Evolutionary conservation across 2,113 vertebrate genomes (phyloP), one percentile per base, ranked within the genome.

Genomic region (Ifrita kowaldi): DNA sequence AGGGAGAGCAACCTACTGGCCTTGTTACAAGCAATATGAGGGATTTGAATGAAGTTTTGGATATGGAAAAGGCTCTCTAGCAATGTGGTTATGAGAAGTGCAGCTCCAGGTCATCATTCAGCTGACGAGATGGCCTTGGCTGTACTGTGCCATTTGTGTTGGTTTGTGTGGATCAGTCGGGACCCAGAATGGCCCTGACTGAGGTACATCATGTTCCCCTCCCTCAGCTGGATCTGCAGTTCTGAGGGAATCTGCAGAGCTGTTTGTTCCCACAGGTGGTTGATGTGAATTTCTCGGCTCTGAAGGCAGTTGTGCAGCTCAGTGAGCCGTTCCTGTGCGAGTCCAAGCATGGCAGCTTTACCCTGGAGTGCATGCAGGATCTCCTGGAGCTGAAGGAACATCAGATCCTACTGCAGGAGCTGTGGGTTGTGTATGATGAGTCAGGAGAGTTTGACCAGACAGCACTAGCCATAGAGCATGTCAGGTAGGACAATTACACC

Each of bases 391-490:
- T 98, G 74, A 99, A 99, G 47, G 97, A 98, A 20, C 93, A 95
- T 67, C 98, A 77, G 94, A 95, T 99, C 44, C 98, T 98, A 1
- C 97, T 99, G 84, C 98, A 98, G 93, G 98, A 99, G 91, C 97
- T 99, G 22, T 98, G 98, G 75, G 98, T 99, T 59, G 98, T 99
- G 11, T 99, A 98, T 16, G 98, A 99, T 5, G 98, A 98, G 41
- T 99, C 99, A 1, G 99, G 99, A 55, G 98, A 98, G 41, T 98
- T 99, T 81, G 99, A 99, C 88, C 98, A 99, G 96, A 99, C 99
- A 0, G 99, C 99, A 6, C 97, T 99, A 4, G 98, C 99, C 3
- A 52, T 99, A 6, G 99, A 99, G 67, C 99, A 99, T 42, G 97
- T 99, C 97, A 99, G 99, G 99, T 99, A 97, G 47, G 96, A 37